Evolutionary conservation across 1,140 invertebrate genomes (phyloP), one percentile per base, ranked within the genome.

Genomic region (Euura saliciscinereae): DNA sequence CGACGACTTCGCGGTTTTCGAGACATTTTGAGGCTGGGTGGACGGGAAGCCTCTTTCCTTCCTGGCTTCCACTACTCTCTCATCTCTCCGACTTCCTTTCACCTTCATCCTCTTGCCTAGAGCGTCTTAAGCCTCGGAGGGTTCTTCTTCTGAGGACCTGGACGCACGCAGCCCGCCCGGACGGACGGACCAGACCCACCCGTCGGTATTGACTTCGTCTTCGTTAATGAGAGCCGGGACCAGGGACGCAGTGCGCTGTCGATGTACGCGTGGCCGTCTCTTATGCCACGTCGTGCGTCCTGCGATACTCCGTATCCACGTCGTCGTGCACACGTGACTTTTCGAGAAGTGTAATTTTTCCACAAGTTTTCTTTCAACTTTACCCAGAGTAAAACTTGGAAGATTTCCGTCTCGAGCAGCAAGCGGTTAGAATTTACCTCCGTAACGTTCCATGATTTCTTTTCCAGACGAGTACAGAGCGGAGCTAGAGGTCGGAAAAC

Each of bases 41-140:
- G 51, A 59, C 10, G 51, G 51, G 6, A 59, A n/a, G 51, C 51
- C 72, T 72, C 74, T 75, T 66, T 71, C 73, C 28, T 7, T 45
- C 68, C 71, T 13, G 28, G 11, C 66, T 67, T 44, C 44, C 69
- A 68, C 42, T 45, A 46, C 69, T 65, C 71, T 72, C 74, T 73
- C 68, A 45, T 59, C 13, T 72, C 71, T 73, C 68, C 75, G 28
- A 28, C 66, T 73, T 74, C 73, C 43, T 8, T 45, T 69, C 43
- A 68, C 69, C 69, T 71, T 66, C 67, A 45, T 70, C 77, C 73
- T 77, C 51, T 59, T n/a, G 51, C 51, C 6, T 8, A 3, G 51
- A 8, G 51, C 51, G 51, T 59, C 51, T 59, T 59, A 59, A 59
- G 51, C 51, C 13, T n/a, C 8, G 8, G 13, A 59, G 51, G 51